Evolutionary conservation across 2,797 vertebrate species (phyloP), one percentile per base, ranked within the genome.

Genomic region (Platalea minor): DNA sequence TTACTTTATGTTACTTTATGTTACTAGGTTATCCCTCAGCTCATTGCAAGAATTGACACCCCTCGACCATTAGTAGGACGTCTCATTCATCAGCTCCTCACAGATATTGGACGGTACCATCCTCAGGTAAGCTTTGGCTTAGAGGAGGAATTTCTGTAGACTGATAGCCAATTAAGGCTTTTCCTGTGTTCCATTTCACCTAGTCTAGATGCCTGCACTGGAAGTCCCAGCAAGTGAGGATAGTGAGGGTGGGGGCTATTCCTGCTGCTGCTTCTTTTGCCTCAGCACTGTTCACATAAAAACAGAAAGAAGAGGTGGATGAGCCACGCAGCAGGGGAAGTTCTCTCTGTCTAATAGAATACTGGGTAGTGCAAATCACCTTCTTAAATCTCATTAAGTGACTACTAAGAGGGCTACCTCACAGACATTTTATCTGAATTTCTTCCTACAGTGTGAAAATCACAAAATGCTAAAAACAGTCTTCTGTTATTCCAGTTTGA

Each of bases 41-140:
- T 99, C 89, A 99, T 99, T 39, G 99, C 99, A 86, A 99, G 99
- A 43, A 99, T 99, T 4, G 99, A 99, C 96, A 99, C 99, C 1
- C 99, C 99, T 43, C 98, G 99, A 8, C 98, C 99, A 0, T 97
- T 99, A 87, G 99, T 99, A 57, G 99, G 99, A 8, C 99, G 99
- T 10, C 99, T 99, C 74, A 99, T 99, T 84, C 99, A 99, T 94
- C 99, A 99, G 97, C 98, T 99, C 68, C 99, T 99, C 35, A 99
- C 99, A 0, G 99, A 99, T 95, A 99, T 99, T 9, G 99, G 99
- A 5, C 98, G 99, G 15, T 99, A 99, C 95, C 99, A 99, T 67
- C 99, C 99, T 2, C 99, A 99, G 98, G 99, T 99, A 94, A 74
- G 85, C 20, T 12, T 3, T 13, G 19, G 6, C 50, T 65, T 4